Base-by-base conservation (phyloP, 2,797 vertebrate genomes). In the Sebastiscus albofasciatus region DNA sequence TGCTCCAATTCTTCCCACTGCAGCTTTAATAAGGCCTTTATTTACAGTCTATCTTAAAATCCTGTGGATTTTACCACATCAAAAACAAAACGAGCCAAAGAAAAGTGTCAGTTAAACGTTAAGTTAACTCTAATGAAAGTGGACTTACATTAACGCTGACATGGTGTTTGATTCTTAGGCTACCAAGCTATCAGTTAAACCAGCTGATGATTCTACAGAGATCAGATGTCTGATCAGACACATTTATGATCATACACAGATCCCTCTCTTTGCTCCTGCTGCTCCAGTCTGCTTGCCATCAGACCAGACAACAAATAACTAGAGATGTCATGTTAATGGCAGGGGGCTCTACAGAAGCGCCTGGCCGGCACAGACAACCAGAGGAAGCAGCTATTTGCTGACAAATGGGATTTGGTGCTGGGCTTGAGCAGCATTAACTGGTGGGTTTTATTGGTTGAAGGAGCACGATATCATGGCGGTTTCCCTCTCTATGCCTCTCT, bases 331-430 rank as follows among this genome's bases (percentile, higher is more conserved):
- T 89, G 75, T 90, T 86, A 85, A 84, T 89, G 87, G 87, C 82
- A 84, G 75, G 82, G 83, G 89, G 87, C 86, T 81, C 71, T 77
- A 85, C 90, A 93, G 92, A 92, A 90, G 92, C 86, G 85, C 68
- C 89, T 71, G 83, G 86, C 92, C 91, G 77, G 88, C 81, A 73
- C 83, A 92, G 90, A 91, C 92, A 90, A 87, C 77, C 59, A 20
- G 79, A 90, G 91, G 86, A 93, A 93, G 92, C 85, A 93, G 92
- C 86, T 93, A 93, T 94, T 93, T 93, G 93, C 92, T 94, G 94
- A 95, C 94, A 92, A 94, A 93, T 91, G 93, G 91, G 93, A 94
- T 93, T 94, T 93, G 88, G 86, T 90, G 93, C 79, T 66, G 84
- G 91, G 92, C 92, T 90, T 93, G 88, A 93, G 90, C 88, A 84